Evolutionary conservation across 2,797 vertebrate genomes (phyloP), one percentile per base, ranked within the genome.

Genomic region (Sphenopsis melanotis): DNA sequence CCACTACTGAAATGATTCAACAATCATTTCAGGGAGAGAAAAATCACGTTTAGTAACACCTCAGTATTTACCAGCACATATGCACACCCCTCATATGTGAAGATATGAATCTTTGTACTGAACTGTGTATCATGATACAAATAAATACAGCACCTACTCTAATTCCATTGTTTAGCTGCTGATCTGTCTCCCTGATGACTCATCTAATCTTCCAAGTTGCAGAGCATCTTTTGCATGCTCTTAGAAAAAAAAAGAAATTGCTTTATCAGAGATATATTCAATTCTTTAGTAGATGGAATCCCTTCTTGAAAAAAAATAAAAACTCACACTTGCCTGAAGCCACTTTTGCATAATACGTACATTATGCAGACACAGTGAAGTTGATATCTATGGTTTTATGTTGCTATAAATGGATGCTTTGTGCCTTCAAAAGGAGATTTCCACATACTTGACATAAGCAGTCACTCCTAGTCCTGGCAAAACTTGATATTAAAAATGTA

Each of bases 51-150:
- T 41, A 44, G 15, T 11, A 15, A 71, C 52, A 29, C 14, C 30
- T 85, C 61, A 64, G 4, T 34, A 41, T 63, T 66, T 63, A 83
- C 15, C 22, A 47, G 42, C 49, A 71, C 29, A 52, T 12, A 23
- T 0, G 0, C 12, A 22, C 16, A 1, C 6, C 3, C 16, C 37
- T 56, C 8, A 3, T 5, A 22, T 4, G 3, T 30, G 60, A 77
- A 8, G 11, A 41, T 46, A 24, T 0, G 9, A 84, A 81, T 15
- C 24, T 6, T 9, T 16, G 10, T 44, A 37, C 10, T 39, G 36
- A 86, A 29, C 22, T 24, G 27, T 26, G 20, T 21, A 32, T 57
- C 30, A 9, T 10, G 27, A 21, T 23, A 72, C 1, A 57, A 83
- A 68, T 75, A 60, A 56, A 81, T 47, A 30, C 49, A 83, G 53